Conservation (phyloP, 2,113 vertebrate genomes). For the Erythrocercus mccallii region DNA sequence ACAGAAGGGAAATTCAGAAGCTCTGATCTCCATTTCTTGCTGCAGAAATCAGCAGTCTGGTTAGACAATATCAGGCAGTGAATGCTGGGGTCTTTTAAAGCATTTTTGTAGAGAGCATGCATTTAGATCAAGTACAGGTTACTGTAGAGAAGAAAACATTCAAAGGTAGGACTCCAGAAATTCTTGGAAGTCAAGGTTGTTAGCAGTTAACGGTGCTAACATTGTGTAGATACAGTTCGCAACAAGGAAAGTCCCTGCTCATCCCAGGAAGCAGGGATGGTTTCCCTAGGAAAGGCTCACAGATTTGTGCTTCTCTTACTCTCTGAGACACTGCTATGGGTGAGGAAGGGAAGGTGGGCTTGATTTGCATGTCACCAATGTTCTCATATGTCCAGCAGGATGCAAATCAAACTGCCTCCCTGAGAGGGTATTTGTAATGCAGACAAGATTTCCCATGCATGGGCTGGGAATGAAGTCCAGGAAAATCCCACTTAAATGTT, state of each 20-base stretch:
- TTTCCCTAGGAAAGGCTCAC: not conserved
- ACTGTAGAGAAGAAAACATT: not conserved
- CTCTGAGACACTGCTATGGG: not conserved
- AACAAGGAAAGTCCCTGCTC: not conserved
- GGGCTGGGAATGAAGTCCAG: not conserved
- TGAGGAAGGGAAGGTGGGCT: not conserved
- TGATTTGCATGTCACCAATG: not conserved
- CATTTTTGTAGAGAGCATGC: not conserved
- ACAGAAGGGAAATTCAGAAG: not conserved
- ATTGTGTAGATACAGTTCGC: not conserved
- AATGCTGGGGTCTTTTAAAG: not conserved
- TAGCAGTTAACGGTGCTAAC: not conserved
- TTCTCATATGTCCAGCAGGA: fast-evolving
- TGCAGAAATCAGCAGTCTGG: not conserved
- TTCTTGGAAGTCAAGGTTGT: not conserved
- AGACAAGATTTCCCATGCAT: not conserved
- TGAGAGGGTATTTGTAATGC: not conserved
- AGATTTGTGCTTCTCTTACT: not conserved
- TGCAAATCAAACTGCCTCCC: not conserved
- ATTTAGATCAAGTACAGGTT: not conserved
- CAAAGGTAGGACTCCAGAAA: not conserved
- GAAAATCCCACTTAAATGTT: not conserved
- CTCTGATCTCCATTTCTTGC: not conserved
- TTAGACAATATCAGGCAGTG: not conserved
- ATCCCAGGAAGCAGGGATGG: not conserved